These are phyloP conservation scores for Anthrax anthrax DNA, from an alignment of 2,888 invertebrate genomes.

Conservation along the genomic window DNA sequence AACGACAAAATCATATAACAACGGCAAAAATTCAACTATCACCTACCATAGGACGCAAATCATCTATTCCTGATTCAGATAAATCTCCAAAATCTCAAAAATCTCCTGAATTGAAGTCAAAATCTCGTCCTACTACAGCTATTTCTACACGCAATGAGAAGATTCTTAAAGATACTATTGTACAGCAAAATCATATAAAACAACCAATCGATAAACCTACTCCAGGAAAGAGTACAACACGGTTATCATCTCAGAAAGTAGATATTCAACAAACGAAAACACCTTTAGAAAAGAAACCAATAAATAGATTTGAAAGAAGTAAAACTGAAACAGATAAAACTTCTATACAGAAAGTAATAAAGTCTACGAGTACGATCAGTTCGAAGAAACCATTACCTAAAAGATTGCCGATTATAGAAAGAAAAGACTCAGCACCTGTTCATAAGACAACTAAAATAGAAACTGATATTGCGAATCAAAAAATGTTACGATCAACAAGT, in stretches of 20 bases:
- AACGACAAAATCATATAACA: constrained; percentile 13
- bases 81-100: constrained; percentile 1
- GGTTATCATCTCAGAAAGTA: background rate
- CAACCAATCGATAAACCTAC: background rate
- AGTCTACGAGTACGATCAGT: background rate
- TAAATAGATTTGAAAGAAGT: background rate
- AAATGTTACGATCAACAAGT: constrained; percentile 42
- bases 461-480: constrained; percentile 29
- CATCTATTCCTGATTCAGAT: constrained; percentile 9
- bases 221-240: background rate
- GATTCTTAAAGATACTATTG: background rate
- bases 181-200: background rate
- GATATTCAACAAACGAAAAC: background rate
- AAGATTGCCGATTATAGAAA: constrained; percentile 30
- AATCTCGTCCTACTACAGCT: background rate
- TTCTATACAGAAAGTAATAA: background rate
- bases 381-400: constrained; percentile 15
- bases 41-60: constrained; percentile 11
- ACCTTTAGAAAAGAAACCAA: background rate
- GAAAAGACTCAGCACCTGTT: constrained; percentile 33
- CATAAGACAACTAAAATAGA: constrained; percentile 32
- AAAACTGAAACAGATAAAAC: background rate
- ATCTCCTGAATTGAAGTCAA: background rate
- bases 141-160: background rate
- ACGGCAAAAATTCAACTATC: constrained; percentile 16